phyloP scores from a whole-genome alignment of 2,113 vertebrate species.

The Gasterosteus nipponicus region DNA sequence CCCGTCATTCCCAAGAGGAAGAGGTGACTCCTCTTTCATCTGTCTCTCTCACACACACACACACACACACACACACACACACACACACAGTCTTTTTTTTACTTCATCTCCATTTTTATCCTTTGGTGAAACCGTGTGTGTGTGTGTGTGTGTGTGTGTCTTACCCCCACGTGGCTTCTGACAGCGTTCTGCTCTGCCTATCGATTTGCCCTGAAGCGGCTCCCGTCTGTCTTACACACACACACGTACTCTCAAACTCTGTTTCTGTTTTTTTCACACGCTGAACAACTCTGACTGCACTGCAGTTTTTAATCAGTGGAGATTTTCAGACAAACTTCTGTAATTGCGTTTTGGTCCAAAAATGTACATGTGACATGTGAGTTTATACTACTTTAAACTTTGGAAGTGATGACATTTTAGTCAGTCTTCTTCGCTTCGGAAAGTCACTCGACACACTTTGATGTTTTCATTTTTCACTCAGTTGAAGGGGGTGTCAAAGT shows the following conservation, averaged over 20 bases:
- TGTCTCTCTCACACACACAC: constrained; percentile 19
- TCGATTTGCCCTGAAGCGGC: constrained; percentile 42
- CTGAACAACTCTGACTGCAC: constrained; percentile 16
- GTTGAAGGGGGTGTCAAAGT: constrained; percentile 37
- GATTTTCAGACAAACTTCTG: constrained; percentile 20
- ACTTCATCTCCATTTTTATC: constrained; percentile 38
- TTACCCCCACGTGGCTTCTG: constrained; percentile 29
- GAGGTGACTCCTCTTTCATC: constrained; percentile 50
- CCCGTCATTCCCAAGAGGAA: constrained; percentile 38
- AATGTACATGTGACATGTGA: not conserved
- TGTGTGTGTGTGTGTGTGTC: constrained; percentile 8
- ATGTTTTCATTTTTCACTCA: constrained; percentile 8
- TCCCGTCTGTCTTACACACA: not conserved
- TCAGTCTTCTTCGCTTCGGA: not conserved
- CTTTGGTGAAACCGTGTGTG: constrained; percentile 18
- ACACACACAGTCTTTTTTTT: constrained; percentile 31
- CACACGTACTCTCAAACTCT: not conserved
- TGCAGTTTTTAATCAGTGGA: too few species aligned
- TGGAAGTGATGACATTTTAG: constrained; percentile 5
- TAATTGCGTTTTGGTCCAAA: constrained; percentile 42
- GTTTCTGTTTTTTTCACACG: constrained; percentile 20
- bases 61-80: not conserved
- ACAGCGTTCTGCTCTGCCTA: constrained; percentile 44
- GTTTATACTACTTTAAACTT: constrained; percentile 25
- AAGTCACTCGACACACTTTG: constrained; percentile 15